Evolutionary conservation across 1,140 invertebrate genomes (phyloP).

Genomic region (Panagrolaimus sp.): DNA sequence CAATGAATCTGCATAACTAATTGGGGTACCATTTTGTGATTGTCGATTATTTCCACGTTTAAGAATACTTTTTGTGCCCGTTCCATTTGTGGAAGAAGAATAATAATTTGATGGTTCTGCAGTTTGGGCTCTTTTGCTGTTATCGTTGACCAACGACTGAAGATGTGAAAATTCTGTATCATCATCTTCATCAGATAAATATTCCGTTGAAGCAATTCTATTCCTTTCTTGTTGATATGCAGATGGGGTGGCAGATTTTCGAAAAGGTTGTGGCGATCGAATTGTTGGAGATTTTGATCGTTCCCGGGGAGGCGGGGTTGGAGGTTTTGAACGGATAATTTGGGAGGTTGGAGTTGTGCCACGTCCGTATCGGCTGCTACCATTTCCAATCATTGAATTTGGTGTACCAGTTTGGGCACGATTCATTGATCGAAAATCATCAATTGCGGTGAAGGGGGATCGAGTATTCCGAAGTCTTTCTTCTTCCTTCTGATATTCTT

Average conservation of each 20-base stretch:
- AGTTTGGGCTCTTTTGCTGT: neutral
- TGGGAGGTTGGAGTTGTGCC: constrained; percentile 13
- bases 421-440: constrained; percentile 31
- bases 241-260: neutral
- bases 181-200: neutral
- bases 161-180: constrained; percentile 5
- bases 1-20: no score
- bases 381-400: neutral
- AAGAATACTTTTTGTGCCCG: neutral
- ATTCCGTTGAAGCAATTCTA: neutral
- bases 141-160: neutral
- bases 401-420: constrained; percentile 3
- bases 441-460: constrained; percentile 34
- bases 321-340: constrained; percentile 47
- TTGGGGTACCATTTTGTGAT: no score
- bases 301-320: constrained; percentile 51
- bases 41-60: neutral
- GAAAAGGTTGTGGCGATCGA: neutral
- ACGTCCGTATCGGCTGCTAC: neutral
- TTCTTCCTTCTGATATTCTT: constrained; percentile 51
- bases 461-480: constrained; percentile 44
- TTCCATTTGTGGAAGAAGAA: neutral
- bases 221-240: constrained; percentile 5
- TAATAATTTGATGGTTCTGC: neutral
- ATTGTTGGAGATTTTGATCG: constrained; percentile 23